Conservation (phyloP, 2,888 invertebrate species). For the Tolmerus cingulatus region DNA sequence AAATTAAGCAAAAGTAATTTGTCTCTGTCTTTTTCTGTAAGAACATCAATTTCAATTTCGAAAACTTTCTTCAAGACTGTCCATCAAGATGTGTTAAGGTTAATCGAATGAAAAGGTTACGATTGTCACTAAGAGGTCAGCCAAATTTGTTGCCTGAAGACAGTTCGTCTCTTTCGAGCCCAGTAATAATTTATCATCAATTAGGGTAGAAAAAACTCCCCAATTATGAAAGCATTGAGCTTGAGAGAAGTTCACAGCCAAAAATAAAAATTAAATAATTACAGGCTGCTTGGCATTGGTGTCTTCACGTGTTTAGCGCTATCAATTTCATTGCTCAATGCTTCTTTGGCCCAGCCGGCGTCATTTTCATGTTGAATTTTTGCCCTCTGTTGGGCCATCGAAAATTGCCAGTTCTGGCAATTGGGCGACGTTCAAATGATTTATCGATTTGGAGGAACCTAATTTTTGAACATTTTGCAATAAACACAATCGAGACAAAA, state of each 20-base stretch:
- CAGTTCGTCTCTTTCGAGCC: background rate
- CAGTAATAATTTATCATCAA: background rate
- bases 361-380: background rate
- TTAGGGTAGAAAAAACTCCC: background rate
- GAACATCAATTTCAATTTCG: background rate
- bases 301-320: background rate
- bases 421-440: constrained; percentile 12
- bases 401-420: constrained; percentile 9
- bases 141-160: background rate
- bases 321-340: background rate
- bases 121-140: background rate
- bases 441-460: constrained; percentile 14
- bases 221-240: background rate
- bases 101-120: background rate
- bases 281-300: background rate
- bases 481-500: background rate
- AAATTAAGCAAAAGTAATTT: background rate
- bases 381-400: constrained; percentile 3
- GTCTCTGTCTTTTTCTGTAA: background rate
- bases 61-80: background rate
- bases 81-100: background rate
- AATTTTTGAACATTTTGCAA: background rate
- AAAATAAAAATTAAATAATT: background rate
- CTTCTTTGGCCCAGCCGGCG: background rate
- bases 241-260: background rate